Evolutionary conservation across 2,888 invertebrate species (phyloP).

Genomic region (Leucozona laternaria): DNA sequence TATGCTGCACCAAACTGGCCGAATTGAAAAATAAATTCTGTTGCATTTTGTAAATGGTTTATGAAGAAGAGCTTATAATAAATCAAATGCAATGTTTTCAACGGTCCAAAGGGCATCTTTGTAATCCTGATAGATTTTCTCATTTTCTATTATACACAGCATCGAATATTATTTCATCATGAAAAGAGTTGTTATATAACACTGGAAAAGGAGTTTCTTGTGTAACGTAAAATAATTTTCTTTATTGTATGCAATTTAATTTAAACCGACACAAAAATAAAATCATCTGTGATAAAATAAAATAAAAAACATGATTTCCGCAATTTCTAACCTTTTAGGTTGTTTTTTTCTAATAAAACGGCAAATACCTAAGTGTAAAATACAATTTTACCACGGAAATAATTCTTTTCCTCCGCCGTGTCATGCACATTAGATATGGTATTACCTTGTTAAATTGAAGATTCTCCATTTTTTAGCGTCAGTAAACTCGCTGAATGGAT

Average conservation of each 20-base stretch:
- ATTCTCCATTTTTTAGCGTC: too few relatives aligned
- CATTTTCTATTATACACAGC: background rate
- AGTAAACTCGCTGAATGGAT: too few relatives aligned
- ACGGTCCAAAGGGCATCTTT: slow-evolving; percentile 16
- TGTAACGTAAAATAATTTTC: background rate
- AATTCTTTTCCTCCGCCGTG: too few relatives aligned
- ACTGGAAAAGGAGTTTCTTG: slow-evolving; percentile 32
- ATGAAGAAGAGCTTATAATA: background rate
- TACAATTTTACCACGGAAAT: too few relatives aligned
- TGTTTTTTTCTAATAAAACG: background rate
- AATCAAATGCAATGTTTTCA: background rate
- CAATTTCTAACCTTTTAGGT: background rate
- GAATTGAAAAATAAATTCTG: background rate
- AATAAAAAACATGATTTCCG: slow-evolving; percentile 3
- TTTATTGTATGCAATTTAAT: background rate
- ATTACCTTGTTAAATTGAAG: too few relatives aligned
- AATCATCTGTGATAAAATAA: background rate
- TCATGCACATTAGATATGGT: too few relatives aligned
- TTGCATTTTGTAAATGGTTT: background rate
- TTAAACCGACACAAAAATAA: background rate
- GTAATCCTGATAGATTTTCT: background rate
- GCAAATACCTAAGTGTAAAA: background rate
- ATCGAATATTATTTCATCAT: slow-evolving; percentile 18
- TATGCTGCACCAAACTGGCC: slow-evolving; percentile 26
- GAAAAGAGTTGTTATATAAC: slow-evolving; percentile 36